A percentile compares a stretch with the other conserved stretches of the same genome.
Evolutionary conservation across 1,140 invertebrate species (phyloP).

Genomic region (Ruditapes philippinarum): DNA sequence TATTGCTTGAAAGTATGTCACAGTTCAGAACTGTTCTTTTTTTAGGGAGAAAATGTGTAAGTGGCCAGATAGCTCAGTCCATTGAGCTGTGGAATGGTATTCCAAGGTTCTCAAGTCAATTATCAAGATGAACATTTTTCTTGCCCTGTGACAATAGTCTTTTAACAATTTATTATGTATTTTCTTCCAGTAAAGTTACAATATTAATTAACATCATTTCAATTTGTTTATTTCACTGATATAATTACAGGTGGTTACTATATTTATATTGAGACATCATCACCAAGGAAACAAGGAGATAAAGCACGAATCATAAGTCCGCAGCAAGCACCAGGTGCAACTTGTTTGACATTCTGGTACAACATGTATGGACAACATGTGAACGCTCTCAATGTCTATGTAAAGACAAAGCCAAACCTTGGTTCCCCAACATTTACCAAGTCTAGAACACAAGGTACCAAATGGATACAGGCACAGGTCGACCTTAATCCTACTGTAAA

Average conservation of each 20-base stretch:
- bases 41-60: too few species aligned
- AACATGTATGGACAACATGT: constrained; percentile 91
- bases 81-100: too few species aligned
- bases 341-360: constrained; percentile 89
- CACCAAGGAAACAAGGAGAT: constrained; percentile 73
- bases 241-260: constrained; percentile 77
- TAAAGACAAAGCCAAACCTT: constrained; percentile 59
- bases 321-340: constrained; percentile 27
- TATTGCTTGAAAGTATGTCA: too few species aligned
- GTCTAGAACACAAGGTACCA: constrained; percentile 80
- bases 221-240: too few species aligned
- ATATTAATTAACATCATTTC: too few species aligned
- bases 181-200: too few species aligned
- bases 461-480: constrained; percentile 80
- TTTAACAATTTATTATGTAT: too few species aligned
- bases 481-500: constrained; percentile 67
- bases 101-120: too few species aligned
- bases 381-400: constrained; percentile 79
- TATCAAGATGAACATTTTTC: too few species aligned
- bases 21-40: too few species aligned
- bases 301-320: constrained; percentile 78
- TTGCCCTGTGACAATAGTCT: too few species aligned
- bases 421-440: constrained; percentile 74
- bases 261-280: constrained; percentile 80
- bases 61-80: too few species aligned